Evolutionary conservation across 2,888 invertebrate genomes (phyloP), one percentile per base, ranked within the genome.

Genomic region (Cotesia congregata): DNA sequence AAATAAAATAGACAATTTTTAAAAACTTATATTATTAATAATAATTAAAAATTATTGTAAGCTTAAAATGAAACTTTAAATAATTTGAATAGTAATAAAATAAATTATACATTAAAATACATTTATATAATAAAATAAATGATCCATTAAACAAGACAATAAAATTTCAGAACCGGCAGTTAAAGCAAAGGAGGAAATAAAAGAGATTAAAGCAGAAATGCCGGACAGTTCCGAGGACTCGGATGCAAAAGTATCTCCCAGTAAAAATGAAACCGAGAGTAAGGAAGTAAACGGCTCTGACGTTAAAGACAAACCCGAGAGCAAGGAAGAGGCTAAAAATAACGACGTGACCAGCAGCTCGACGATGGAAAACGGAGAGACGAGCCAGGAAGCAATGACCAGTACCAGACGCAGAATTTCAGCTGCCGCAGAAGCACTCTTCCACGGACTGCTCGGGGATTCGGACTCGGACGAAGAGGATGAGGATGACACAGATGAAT

Each of bases 401-500:
- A 91, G 90, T 70, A 85, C 84, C 67, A 85, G 81, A n/a, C 85
- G 86, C 40, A 91, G 90, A 86, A 91, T 90, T 86, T 91, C 90
- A 12, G 30, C 30, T 30, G 30, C 30, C 3, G 64, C 20, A 72
- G 30, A 40, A 12, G 6, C 39, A 3, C 30, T 59, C 17, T 39
- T 61, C 39, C 6, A 15, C 12, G 61, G 12, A 7, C 39, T 62
- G 20, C 30, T 65, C 5, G 60, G 64, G 0, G 20, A 9, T n/a
- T n/a, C 17, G 6, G 67, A 87, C 87, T 68, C 86, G 1, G 67
- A 71, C 67, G 69, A 67, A 9, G 62, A 68, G 9, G 71, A 59
- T 1, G 40, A 65, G 0, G 40, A 60, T 12, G 91, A 91, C 77
- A 93, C 93, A 85, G 93, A 93, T 80, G 92, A 93, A 79, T 93